These are phyloP conservation scores for Lepidothrix coronata DNA, from an alignment of 2,113 vertebrate species.

Conservation along the genomic window DNA sequence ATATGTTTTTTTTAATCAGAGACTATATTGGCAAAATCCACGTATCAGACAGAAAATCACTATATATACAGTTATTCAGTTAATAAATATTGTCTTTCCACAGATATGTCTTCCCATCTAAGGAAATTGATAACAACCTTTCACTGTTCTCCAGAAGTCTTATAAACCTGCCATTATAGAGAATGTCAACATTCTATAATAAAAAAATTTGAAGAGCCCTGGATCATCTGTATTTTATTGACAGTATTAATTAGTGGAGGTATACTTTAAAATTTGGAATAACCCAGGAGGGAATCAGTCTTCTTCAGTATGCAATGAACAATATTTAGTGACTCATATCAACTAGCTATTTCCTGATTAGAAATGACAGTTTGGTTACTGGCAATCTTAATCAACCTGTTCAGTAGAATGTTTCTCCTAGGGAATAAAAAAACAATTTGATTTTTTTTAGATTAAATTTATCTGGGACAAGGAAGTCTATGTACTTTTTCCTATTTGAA, in stretches of 20 bases:
- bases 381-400: neutral
- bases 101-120: neutral
- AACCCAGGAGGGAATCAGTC: neutral
- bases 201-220: neutral
- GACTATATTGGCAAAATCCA: neutral
- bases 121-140: neutral
- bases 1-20: neutral
- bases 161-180: neutral
- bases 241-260: neutral
- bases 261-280: neutral
- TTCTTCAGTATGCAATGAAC: neutral
- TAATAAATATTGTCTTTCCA: neutral
- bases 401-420: neutral
- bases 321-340: neutral
- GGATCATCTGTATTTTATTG: neutral
- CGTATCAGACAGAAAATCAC: neutral
- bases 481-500: neutral
- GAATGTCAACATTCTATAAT: neutral
- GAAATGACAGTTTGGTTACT: neutral
- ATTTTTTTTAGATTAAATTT: neutral
- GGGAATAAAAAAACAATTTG: neutral
- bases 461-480: neutral
- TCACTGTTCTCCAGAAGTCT: neutral
- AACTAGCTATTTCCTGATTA: neutral
- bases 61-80: neutral